Evolutionary conservation across 2,113 vertebrate genomes (phyloP), one percentile per base, ranked within the genome.

Genomic region (Beaufortia kweichowensis): DNA sequence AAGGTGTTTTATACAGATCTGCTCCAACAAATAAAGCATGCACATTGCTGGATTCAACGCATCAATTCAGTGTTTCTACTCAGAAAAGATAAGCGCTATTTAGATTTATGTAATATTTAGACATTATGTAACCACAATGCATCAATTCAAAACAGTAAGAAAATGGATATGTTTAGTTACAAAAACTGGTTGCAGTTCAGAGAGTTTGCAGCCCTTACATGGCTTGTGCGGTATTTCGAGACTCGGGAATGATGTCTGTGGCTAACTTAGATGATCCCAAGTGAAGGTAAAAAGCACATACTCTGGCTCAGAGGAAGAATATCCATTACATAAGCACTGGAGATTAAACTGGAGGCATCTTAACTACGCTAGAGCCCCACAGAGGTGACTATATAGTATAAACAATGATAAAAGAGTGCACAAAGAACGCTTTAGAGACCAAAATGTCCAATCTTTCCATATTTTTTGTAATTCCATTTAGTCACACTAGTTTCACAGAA

Each of bases 291-390:
- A 63, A 76, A 56, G 81, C 70, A 21, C 57, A 74, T 61, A 61
- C 70, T n/a, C 79, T 85, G 83, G 82, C 87, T 85, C 84, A 80
- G 83, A 70, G 81, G 84, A 87, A 81, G 87, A 89, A 82, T 88
- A 86, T 89, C 83, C 76, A 86, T 91, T 90, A 90, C 84, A 89
- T 88, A 90, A 90, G 60, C 39, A n/a, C 29, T 64, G 29, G 84
- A 89, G 85, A 91, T 90, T 90, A 88, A 88, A 87, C 80, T 82
- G 67, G 74, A 88, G 81, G 88, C 89, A 90, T 91, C 66, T 84
- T 61, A 88, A 85, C 86, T 90, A 92, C 90, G 87, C 82, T 72
- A 39, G 57, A 26, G 46, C 53, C 55, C 68, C 28, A 83, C 85
- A 81, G 84, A 80, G 83, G 55, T 74, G 0, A 8, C 48, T 15